Evolutionary conservation across 2,888 invertebrate species (phyloP).

Genomic region (Zaprionus bogoriensis): DNA sequence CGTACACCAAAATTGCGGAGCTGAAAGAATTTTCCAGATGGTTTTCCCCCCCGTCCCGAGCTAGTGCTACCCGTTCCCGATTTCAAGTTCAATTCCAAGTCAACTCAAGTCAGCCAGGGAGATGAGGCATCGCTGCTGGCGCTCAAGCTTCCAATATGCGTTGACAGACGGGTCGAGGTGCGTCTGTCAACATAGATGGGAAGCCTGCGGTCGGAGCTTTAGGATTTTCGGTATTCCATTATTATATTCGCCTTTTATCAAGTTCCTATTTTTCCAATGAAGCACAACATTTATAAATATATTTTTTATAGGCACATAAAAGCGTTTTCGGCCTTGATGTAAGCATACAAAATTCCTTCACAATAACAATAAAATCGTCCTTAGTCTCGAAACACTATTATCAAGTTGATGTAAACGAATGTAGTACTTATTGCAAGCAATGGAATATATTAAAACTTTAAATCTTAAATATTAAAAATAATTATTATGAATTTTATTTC

Average conservation of each 20-base stretch:
- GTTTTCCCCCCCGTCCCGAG: too few relatives aligned
- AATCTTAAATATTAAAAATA: too few relatives aligned
- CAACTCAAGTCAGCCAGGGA: too few relatives aligned
- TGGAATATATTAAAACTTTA: too few relatives aligned
- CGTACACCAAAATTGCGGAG: slow-evolving; percentile 1
- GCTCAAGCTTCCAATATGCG: neutral
- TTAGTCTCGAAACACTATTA: too few relatives aligned
- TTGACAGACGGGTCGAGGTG: neutral
- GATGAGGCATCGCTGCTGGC: too few relatives aligned
- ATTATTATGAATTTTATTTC: too few relatives aligned
- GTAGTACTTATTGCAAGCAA: too few relatives aligned
- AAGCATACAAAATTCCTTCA: neutral
- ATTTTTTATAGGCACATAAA: neutral
- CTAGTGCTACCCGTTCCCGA: neutral
- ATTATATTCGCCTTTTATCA: neutral
- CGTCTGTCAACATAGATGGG: neutral
- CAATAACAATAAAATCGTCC: neutral
- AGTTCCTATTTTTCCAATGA: neutral
- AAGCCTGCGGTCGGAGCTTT: neutral
- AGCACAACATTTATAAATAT: neutral
- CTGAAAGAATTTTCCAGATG: neutral
- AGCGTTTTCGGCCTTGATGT: neutral
- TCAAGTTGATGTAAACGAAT: too few relatives aligned
- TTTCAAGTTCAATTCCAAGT: neutral
- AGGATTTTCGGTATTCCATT: neutral